phyloP scores from a whole-genome alignment of 2,888 invertebrate species.

The Dysmachus trigonus region DNA sequence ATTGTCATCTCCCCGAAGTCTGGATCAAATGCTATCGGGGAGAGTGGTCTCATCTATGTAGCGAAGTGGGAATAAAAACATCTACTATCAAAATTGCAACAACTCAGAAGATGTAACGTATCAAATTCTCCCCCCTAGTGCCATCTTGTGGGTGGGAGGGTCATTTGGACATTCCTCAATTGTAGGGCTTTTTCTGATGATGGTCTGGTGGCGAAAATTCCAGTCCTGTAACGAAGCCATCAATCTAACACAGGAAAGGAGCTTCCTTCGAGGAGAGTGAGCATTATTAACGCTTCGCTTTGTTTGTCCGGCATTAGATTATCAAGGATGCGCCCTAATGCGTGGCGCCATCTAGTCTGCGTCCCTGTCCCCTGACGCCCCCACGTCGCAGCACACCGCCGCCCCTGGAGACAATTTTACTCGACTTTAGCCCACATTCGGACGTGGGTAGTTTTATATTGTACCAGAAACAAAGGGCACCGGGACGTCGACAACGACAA shows the following conservation, averaged over 20 bases:
- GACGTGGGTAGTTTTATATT: background rate
- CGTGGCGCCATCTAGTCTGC: slow-evolving; percentile 25
- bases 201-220: background rate
- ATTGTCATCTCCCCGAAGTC: background rate
- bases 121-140: background rate
- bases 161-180: background rate
- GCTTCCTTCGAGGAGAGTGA: background rate
- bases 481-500: background rate
- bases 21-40: background rate
- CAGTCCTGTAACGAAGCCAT: background rate
- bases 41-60: background rate
- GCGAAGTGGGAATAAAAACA: background rate
- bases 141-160: background rate
- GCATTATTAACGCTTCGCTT: slow-evolving; percentile 26
- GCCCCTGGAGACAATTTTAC: background rate
- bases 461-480: background rate
- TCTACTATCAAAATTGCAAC: background rate
- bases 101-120: background rate
- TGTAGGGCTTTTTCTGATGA: background rate
- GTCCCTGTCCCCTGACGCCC: background rate
- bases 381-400: background rate
- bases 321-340: slow-evolving; percentile 22
- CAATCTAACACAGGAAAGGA: background rate
- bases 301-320: slow-evolving; percentile 23
- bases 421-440: background rate